Evolutionary conservation across 2,797 vertebrate genomes (phyloP), one percentile per base, ranked within the genome.

Genomic region (Scolopax bukidnonensis): DNA sequence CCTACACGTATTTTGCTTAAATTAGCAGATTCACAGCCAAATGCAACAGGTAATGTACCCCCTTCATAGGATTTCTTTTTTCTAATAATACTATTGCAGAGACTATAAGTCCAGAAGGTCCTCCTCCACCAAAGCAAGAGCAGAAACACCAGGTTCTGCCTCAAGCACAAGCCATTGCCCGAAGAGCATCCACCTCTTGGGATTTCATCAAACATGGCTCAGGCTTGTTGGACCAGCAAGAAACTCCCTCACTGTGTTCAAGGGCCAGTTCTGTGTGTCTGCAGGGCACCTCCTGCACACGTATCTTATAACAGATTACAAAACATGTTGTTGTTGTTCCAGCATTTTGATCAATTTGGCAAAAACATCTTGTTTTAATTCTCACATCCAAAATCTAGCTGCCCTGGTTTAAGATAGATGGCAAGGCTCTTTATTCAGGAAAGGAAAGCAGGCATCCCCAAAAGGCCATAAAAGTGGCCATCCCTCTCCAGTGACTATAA

Each of bases 21-120:
- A 65, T 71, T 76, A 91, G 18, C 32, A 70, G 36, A 57, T 74
- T 92, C 48, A 68, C 56, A 79, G 71, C 32, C 88, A 89, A 84
- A 61, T 24, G 3, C 41, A 84, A 41, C 25, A 24, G 28, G 30
- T 11, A 24, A 41, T 3, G 7, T 10, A 6, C 15, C 40, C 1
- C 0, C 20, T 57, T 57, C 57, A 65, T n/a, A 30, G 41, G 24
- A n/a, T 56, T 43, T 30, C 24, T 30, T 18, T 70, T 63, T 67
- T 51, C 41, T 33, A 45, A 16, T 47, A 36, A 3, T 11, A 63
- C 38, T 11, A 14, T 28, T 21, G 17, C 43, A 78, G 64, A 83
- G 16, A 74, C 27, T 8, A 0, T 1, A 64, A 84, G 25, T 18
- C 47, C 18, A 86, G 33, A n/a, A 68, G 20, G 28, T 70, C 13